These are phyloP conservation scores for Epicampocera succincta DNA, from an alignment of 2,888 invertebrate species.

Conservation along the genomic window DNA sequence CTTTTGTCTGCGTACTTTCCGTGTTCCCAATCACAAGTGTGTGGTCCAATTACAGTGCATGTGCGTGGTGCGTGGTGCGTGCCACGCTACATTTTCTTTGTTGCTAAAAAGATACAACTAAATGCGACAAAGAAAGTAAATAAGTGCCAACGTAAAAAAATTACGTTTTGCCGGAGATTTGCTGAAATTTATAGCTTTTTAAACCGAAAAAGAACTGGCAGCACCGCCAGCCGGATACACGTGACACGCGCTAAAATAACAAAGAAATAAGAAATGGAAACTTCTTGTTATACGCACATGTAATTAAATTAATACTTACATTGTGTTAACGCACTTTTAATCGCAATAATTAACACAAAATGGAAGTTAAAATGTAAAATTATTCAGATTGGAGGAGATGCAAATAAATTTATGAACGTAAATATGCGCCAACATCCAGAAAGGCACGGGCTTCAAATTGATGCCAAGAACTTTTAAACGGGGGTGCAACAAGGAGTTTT, in stretches of 20 bases:
- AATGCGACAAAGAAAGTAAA: conserved; percentile 61
- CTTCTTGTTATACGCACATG: conserved; percentile 34
- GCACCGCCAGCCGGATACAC: conserved; percentile 62
- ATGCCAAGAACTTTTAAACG: conserved; percentile 8
- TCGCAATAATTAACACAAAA: conserved; percentile 57
- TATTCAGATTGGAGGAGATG: conserved; percentile 34
- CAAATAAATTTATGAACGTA: conserved; percentile 8
- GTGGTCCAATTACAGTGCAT: conserved; percentile 41
- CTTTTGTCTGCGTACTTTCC: neutral
- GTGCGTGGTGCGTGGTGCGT: neutral
- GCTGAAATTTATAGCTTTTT: conserved; percentile 62
- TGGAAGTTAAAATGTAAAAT: conserved; percentile 26
- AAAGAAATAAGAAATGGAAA: conserved; percentile 25
- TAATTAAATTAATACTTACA: conserved; percentile 50
- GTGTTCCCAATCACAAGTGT: conserved; percentile 11
- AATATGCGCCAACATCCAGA: conserved; percentile 5
- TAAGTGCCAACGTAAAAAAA: conserved; percentile 37
- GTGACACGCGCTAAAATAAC: conserved; percentile 70
- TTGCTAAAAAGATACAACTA: conserved; percentile 23
- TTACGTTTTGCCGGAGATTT: conserved; percentile 30
- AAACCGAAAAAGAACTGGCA: conserved; percentile 29
- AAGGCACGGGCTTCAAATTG: conserved; percentile 44
- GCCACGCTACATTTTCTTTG: conserved; percentile 44
- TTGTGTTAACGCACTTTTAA: conserved; percentile 66
- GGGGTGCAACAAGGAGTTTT: neutral